Evolutionary conservation across 2,797 vertebrate genomes (phyloP), one percentile per base, ranked within the genome.

Genomic region (Gobionotothen gibberifrons): DNA sequence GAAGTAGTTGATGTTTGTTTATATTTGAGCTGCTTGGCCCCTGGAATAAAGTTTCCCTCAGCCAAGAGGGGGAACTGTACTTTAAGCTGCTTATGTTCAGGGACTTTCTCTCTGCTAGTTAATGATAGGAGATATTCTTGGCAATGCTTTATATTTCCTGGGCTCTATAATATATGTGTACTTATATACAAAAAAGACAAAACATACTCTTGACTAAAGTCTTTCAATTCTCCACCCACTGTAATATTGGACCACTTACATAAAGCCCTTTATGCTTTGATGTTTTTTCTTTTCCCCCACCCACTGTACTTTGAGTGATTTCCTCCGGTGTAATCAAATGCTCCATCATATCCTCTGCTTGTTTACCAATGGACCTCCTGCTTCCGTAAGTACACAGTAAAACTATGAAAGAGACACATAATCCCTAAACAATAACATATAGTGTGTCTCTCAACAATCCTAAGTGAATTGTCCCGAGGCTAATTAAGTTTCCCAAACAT

Each of bases 1-100:
- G 75, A 90, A 86, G 86, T 78, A 72, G 83, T 72, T 67, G 66
- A 88, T 89, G 82, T 86, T 92, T 93, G 90, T 91, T 94, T 93
- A 91, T 82, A 87, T 92, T 92, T 74, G 69, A 85, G 87, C 75
- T 69, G 73, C 85, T 85, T 82, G 84, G 84, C 86, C 70, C 52
- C 79, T 75, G 48, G 70, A 86, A 88, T 83, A 86, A 81, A 72
- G 75, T 85, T 77, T 74, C 79, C 71, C 75, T 89, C 75, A 76
- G 77, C 86, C 60, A 69, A 13, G 70, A 86, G 80, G 84, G 81
- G 84, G 85, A 87, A 84, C 69, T 79, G 76, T 84, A 69, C 68
- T 86, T 86, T 87, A 90, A 91, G 89, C 71, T 84, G 90, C 89
- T 92, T 90, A 89, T 79, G 76, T 73, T 75, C 76, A 11, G 51